Evolutionary conservation across 2,797 vertebrate species (phyloP), one percentile per base, ranked within the genome.

Genomic region (Cetoscarus ocellatus): DNA sequence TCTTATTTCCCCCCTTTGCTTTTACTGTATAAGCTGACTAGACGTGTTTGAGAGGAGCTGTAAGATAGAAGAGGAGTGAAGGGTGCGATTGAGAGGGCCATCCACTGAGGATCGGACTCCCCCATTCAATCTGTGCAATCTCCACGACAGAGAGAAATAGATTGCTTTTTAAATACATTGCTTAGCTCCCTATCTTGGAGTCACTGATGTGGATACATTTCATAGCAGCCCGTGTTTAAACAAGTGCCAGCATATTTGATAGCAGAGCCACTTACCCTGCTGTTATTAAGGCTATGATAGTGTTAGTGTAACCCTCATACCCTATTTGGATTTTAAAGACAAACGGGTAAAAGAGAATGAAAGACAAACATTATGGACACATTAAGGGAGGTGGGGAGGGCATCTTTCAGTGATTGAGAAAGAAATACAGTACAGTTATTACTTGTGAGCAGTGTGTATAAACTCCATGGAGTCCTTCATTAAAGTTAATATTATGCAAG

Each of bases 81-180:
- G 74, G 67, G 73, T 66, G 83, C 72, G 85, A 86, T 87, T n/a
- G 75, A 88, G 78, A 85, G 75, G 79, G 80, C 54, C 12, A 54
- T 82, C 90, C 90, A 43, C 86, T 71, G 90, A 92, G 90, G 74
- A 88, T 91, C 83, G 57, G 83, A 88, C 88, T 91, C 84, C 88
- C 88, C 85, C 89, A 83, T 93, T 92, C 93, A 91, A 91, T 93
- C 91, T 90, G 89, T 78, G 74, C 87, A 90, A 90, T 91, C 90
- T 93, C 83, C 82, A 88, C 84, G 67, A 88, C 84, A 73, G 82
- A 61, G 68, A 90, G 80, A 90, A 93, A 93, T 92, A 93, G 92
- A 93, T 94, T 92, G 90, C 84, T 91, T 93, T 93, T 94, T 92
- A 93, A 94, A 94, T 92, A 92, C 91, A 94, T 91, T 92, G 90